Evolutionary conservation across 2,797 vertebrate genomes (phyloP), one percentile per base, ranked within the genome.

Genomic region (Emys orbicularis): DNA sequence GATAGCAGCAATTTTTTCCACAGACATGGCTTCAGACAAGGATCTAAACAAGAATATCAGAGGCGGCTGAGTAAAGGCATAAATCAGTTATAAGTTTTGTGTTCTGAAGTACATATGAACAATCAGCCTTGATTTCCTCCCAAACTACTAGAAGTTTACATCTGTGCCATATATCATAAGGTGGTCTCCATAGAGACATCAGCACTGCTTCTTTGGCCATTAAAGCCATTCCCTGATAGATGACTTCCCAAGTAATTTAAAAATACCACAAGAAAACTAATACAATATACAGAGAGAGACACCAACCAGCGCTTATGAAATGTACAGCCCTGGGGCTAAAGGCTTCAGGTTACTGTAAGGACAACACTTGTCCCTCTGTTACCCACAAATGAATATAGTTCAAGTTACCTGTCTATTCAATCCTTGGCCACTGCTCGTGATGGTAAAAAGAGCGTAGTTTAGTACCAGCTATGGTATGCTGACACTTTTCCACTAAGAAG

Each of bases 1-100:
- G 98, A 99, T 99, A 97, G 99, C 99, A 86, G 99, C 99, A 57
- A 99, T 99, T 98, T 99, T 99, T 98, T 99, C 99, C 98, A 99
- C 99, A 2, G 99, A 99, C 99, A 99, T 99, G 97, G 99, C 99
- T 98, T 99, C 99, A 37, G 99, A 99, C 95, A 99, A 98, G 49
- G 99, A 99, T 96, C 99, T 99, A 97, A 95, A 96, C 5, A 94
- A 94, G 87, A 97, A 50, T 15, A 79, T 93, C 56, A 96, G 47
- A 2, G 93, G 10, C 89, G 47, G 92, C 56, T 93, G 25, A 95
- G 34, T 25, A 94, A 79, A 6, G n/a, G 80, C 34, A 96, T 37
- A 84, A 83, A 86, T 23, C 57, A 88, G 27, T 81, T 77, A 77
- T 27, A 74, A 44, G 23, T 76, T 74, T 44, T 47, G 11, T 76